Conservation (phyloP, 2,797 vertebrate genomes). For the Squalus acanthias region DNA sequence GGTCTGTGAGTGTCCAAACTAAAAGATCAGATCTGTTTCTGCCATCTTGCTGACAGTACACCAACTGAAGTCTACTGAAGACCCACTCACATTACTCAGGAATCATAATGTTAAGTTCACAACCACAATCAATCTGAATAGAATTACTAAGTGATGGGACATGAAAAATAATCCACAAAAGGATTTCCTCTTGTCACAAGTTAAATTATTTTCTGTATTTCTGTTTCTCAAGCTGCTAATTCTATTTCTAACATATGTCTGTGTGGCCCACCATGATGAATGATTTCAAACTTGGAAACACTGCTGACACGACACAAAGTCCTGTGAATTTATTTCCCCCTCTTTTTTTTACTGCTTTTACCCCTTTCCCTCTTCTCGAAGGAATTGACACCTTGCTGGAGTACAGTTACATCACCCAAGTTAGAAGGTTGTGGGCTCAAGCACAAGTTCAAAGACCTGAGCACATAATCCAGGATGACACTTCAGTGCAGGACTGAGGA, state of each 20-base stretch:
- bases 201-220: neutral
- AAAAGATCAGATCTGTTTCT: neutral
- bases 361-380: too few relatives aligned
- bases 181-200: neutral
- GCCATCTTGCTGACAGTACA: neutral
- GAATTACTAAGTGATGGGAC: neutral
- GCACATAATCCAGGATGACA: too few relatives aligned
- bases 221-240: neutral
- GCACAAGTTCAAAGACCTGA: too few relatives aligned
- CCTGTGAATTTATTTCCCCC: too few relatives aligned
- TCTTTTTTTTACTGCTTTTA: too few relatives aligned
- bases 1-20: neutral
- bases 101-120: too few relatives aligned
- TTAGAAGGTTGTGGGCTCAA: too few relatives aligned
- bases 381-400: too few relatives aligned
- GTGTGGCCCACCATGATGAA: neutral
- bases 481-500: too few relatives aligned
- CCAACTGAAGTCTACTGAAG: too few relatives aligned
- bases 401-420: too few relatives aligned
- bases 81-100: too few relatives aligned
- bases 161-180: neutral
- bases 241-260: neutral
- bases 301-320: neutral
- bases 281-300: neutral
- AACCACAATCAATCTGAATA: neutral